Percentiles rank a stretch among this genome's conserved stretches.
Evolutionary conservation across 2,888 invertebrate genomes (phyloP).

Genomic region (Apamea anceps): DNA sequence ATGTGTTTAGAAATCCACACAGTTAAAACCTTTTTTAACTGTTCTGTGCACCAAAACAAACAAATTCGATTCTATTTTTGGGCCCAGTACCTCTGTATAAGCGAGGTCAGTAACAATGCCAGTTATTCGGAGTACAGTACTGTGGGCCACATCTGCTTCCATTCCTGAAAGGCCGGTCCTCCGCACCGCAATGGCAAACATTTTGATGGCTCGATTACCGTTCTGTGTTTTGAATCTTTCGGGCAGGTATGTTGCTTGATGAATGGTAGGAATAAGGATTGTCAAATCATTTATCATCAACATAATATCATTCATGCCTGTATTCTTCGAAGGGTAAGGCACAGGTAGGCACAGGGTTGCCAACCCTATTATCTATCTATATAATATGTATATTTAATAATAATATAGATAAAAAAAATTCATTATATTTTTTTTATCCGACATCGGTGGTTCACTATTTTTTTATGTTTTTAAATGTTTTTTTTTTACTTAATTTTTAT

Average conservation of each 20-base stretch:
- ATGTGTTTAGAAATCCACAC: background rate
- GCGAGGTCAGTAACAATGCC: constrained; percentile 38
- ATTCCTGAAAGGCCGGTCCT: constrained; percentile 22
- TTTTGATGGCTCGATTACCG: constrained; percentile 41
- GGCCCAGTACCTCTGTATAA: constrained; percentile 5
- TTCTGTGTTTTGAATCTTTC: constrained; percentile 17
- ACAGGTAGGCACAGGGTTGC: background rate
- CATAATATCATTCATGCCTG: background rate
- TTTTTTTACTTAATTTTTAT: too few species aligned
- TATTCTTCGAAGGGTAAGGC: background rate
- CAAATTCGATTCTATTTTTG: constrained; percentile 10
- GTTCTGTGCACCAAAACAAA: background rate
- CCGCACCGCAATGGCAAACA: constrained; percentile 34
- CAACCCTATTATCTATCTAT: too few species aligned
- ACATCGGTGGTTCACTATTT: too few species aligned
- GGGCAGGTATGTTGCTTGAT: background rate
- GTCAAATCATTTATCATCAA: background rate
- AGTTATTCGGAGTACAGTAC: constrained; percentile 32
- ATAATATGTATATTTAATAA: too few species aligned
- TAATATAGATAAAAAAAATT: too few species aligned
- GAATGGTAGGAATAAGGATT: background rate
- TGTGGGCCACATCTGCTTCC: constrained; percentile 35
- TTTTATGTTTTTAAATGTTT: too few species aligned
- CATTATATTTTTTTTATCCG: too few species aligned
- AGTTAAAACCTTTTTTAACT: too few species aligned